Percentiles rank a stretch among this genome's conserved stretches.
These are phyloP conservation scores for Peromyscus leucopus DNA, from an alignment of 2,113 vertebrate species.

Conservation along the genomic window DNA sequence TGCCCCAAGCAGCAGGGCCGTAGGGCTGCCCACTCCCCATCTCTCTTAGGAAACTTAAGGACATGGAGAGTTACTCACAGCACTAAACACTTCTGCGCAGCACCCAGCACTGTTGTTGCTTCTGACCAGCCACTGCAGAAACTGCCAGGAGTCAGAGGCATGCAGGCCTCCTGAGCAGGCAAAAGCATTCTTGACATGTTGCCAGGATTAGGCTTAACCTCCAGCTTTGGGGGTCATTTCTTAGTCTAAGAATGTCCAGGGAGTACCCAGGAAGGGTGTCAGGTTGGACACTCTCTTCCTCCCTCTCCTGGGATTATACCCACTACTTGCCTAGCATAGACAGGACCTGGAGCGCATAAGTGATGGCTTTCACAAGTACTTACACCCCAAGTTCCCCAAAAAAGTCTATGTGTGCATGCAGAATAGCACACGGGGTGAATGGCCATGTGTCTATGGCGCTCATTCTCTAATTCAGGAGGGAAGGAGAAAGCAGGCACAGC, in stretches of 20 bases:
- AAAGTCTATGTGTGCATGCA: not conserved
- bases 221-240: not conserved
- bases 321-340: not conserved
- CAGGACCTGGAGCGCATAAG: not conserved
- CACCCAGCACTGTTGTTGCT: not conserved
- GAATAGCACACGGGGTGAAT: not conserved
- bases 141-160: no score
- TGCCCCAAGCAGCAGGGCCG: not conserved
- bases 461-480: not conserved
- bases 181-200: not conserved
- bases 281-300: not conserved
- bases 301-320: not conserved
- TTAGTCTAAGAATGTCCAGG: not conserved
- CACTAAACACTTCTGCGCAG: not conserved
- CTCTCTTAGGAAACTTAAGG: not conserved
- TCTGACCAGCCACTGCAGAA: not conserved
- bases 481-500: not conserved
- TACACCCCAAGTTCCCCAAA: conserved; percentile 3
- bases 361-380: not conserved
- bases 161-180: not conserved
- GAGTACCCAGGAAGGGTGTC: not conserved
- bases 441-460: not conserved
- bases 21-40: not conserved
- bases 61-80: not conserved
- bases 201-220: not conserved